Conservation (phyloP, 2,113 vertebrate species). For the Lipotes vexillifer region DNA sequence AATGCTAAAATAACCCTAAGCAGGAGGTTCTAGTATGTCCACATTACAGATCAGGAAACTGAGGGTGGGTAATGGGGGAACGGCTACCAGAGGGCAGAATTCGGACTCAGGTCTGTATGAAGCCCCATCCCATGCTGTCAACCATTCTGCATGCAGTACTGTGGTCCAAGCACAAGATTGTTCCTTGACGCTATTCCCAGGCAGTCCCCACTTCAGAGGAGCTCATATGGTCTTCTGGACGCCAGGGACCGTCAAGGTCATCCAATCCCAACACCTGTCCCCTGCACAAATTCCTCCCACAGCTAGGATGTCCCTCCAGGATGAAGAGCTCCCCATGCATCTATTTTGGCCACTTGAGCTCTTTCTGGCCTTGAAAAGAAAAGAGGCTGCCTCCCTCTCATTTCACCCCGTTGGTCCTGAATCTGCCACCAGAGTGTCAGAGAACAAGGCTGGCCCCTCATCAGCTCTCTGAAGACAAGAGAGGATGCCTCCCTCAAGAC, state of each 20-base stretch:
- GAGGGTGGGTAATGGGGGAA: neutral
- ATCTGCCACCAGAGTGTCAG: neutral
- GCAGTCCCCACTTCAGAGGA: neutral
- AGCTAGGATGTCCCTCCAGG: neutral
- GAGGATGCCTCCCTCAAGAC: neutral
- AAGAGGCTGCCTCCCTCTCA: neutral
- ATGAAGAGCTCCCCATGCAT: neutral
- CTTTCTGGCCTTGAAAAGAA: neutral
- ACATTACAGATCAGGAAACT: neutral
- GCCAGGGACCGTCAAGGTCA: neutral
- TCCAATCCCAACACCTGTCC: neutral
- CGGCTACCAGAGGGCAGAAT: neutral
- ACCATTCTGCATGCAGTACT: neutral
- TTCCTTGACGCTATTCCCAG: neutral
- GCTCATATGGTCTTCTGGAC: neutral
- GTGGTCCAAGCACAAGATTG: fast-evolving
- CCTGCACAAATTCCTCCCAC: neutral
- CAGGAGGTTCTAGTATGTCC: neutral
- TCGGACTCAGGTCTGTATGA: neutral
- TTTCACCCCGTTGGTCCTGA: neutral
- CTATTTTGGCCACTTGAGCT: neutral
- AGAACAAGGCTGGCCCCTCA: neutral
- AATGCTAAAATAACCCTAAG: neutral
- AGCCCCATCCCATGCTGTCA: neutral
- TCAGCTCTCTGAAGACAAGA: neutral